Conservation (phyloP, 2,888 invertebrate species). For the Arctia plantaginis region DNA sequence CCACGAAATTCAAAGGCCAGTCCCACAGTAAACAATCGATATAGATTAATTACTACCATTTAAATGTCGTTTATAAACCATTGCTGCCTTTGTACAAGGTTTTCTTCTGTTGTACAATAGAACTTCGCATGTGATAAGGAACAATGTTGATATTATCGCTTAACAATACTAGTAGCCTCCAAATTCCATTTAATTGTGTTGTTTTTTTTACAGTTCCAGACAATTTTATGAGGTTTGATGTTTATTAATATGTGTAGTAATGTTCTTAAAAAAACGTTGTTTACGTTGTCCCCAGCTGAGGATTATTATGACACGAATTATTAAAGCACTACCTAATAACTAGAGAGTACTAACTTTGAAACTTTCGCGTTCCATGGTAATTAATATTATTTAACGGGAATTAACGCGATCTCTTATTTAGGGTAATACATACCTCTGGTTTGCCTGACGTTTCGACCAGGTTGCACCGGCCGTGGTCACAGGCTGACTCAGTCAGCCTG, state of each 20-base stretch:
- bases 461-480: too few relatives aligned
- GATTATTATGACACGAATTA: not conserved
- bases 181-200: conserved; percentile 38
- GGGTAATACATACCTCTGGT: too few relatives aligned
- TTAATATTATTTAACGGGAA: too few relatives aligned
- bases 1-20: conserved; percentile 35
- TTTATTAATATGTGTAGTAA: conserved; percentile 7
- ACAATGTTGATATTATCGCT: conserved; percentile 39
- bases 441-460: too few relatives aligned
- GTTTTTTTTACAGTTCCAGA: conserved; percentile 23
- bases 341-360: too few relatives aligned
- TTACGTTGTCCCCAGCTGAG: not conserved
- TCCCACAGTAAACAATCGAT: conserved; percentile 49
- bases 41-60: conserved; percentile 31
- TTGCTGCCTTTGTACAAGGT: conserved; percentile 53
- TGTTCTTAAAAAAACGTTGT: conserved; percentile 7
- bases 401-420: too few relatives aligned
- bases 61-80: conserved; percentile 30
- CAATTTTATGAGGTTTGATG: conserved; percentile 20
- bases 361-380: too few relatives aligned
- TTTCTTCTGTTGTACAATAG: conserved; percentile 44
- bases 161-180: conserved; percentile 38
- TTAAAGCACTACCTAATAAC: not conserved
- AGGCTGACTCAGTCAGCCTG: too few relatives aligned
- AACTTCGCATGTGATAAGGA: conserved; percentile 52